phyloP scores from a whole-genome alignment of 2,797 vertebrate species.

The Sebastes iracundus region DNA sequence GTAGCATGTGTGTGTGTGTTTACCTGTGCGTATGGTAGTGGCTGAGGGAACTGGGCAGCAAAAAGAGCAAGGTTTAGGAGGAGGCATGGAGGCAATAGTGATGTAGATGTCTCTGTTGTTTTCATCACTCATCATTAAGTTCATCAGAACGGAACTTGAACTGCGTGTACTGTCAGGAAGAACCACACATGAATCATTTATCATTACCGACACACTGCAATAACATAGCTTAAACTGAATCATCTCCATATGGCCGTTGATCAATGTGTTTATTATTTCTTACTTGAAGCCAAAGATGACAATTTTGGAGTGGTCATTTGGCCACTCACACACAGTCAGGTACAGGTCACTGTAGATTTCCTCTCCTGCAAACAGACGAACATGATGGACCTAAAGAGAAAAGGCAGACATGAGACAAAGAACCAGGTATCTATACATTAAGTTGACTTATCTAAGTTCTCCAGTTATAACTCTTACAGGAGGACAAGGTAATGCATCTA shows the following conservation, averaged over 20 bases:
- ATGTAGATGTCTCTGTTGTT: constrained; percentile 95
- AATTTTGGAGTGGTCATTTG: constrained; percentile 92
- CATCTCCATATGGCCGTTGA: background rate
- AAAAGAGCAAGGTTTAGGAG: constrained; percentile 81
- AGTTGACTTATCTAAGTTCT: background rate
- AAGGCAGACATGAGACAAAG: background rate
- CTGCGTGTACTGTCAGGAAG: constrained; percentile 85
- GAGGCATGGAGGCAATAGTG: constrained; percentile 90
- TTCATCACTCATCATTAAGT: constrained; percentile 95
- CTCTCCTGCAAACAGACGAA: constrained; percentile 92
- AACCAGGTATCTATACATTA: background rate
- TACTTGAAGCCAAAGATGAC: constrained; percentile 98
- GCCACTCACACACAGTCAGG: constrained; percentile 96
- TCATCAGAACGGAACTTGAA: constrained; percentile 89
- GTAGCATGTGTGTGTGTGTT: background rate
- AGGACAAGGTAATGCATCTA: background rate
- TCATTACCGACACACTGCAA: background rate
- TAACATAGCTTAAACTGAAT: background rate
- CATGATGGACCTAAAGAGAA: constrained; percentile 87
- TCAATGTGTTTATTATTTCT: constrained; percentile 34
- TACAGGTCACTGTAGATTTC: constrained; percentile 95
- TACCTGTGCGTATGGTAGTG: constrained; percentile 85
- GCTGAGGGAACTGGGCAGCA: constrained; percentile 81
- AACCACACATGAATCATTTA: background rate
- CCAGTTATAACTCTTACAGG: background rate